Evolutionary conservation across 2,888 invertebrate genomes (phyloP).

Genomic region (Bellardia pandia): DNA sequence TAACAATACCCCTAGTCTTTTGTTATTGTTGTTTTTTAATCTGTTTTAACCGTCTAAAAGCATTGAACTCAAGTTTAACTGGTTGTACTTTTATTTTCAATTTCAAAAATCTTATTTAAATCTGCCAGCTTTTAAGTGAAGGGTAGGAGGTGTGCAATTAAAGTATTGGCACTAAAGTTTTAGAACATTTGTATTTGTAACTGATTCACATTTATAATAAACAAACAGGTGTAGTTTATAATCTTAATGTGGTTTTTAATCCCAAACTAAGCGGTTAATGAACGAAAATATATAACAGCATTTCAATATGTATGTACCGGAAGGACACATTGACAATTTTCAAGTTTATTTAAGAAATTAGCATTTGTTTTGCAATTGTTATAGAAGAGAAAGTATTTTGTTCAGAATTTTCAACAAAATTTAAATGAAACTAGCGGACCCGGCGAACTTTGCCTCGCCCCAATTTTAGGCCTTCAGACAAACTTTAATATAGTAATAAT

Average conservation of each 20-base stretch:
- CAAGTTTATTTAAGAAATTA: not conserved
- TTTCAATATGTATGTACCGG: not conserved
- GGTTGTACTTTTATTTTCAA: slow-evolving; percentile 67
- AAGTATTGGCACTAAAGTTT: slow-evolving; percentile 27
- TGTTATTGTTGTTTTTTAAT: slow-evolving; percentile 43
- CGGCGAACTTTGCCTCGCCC: no score
- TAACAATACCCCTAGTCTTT: no score
- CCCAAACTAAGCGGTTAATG: slow-evolving; percentile 7
- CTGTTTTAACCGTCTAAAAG: slow-evolving; percentile 65
- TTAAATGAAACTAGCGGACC: no score
- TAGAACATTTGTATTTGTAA: no score
- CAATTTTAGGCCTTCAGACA: no score
- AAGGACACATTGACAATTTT: not conserved
- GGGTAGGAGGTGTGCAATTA: not conserved
- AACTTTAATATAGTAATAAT: no score
- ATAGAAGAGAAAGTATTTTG: no score
- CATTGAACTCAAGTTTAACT: slow-evolving; percentile 73
- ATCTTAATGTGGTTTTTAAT: not conserved
- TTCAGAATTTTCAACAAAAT: no score
- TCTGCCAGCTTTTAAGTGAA: not conserved
- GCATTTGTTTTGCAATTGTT: no score
- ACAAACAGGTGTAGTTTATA: no score
- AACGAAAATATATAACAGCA: not conserved
- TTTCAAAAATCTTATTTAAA: slow-evolving; percentile 32
- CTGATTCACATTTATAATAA: no score